Conservation (phyloP, 2,888 invertebrate species). For the Cryptophagus acutangulus region DNA sequence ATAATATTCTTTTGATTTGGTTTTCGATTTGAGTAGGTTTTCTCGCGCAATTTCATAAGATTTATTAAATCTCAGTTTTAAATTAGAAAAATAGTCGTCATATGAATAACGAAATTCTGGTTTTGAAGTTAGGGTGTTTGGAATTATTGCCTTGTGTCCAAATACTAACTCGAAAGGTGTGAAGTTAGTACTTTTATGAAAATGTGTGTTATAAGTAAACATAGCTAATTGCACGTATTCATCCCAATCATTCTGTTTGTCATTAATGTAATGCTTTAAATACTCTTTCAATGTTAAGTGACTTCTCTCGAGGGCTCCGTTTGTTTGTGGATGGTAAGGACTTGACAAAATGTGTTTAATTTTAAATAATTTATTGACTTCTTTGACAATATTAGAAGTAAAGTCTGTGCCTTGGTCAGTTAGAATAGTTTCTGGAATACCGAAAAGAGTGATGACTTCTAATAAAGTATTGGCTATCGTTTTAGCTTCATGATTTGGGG, state of each 20-base stretch:
- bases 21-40: conserved; percentile 27
- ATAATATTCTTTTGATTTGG: conserved; percentile 29
- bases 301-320: conserved; percentile 36
- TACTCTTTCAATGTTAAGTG: conserved; percentile 34
- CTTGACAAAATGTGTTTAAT: conserved; percentile 32
- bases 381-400: conserved; percentile 34
- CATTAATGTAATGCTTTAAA: conserved; percentile 33
- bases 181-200: conserved; percentile 34
- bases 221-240: conserved; percentile 30
- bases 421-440: conserved; percentile 38
- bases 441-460: conserved; percentile 37
- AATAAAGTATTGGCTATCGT: conserved; percentile 35
- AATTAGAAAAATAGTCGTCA: conserved; percentile 23
- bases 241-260: conserved; percentile 34
- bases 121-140: conserved; percentile 23
- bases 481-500: conserved; percentile 32
- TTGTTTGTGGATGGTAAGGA: conserved; percentile 36
- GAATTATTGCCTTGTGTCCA: conserved; percentile 34
- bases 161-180: conserved; percentile 39
- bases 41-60: conserved; percentile 24
- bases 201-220: conserved; percentile 33
- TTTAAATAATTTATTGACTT: conserved; percentile 34
- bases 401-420: conserved; percentile 43
- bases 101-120: conserved; percentile 23
- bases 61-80: conserved; percentile 27